These are phyloP conservation scores for Spizella passerina DNA, from an alignment of 2,797 vertebrate species.

Conservation along the genomic window DNA sequence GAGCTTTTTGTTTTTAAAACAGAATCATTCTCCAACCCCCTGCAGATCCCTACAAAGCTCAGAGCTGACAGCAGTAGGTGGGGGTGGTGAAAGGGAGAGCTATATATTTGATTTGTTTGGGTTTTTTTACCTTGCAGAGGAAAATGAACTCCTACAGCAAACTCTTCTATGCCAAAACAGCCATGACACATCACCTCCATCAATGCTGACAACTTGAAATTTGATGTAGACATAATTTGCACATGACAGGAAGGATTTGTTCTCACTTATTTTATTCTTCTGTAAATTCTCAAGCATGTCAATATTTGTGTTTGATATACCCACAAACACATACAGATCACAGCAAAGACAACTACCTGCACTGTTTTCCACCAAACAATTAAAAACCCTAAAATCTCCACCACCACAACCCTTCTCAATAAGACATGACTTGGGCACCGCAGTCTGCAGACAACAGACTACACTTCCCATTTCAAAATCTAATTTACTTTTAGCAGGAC, in stretches of 20 bases:
- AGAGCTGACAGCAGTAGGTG: conserved; percentile 56
- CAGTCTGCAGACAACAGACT: not conserved
- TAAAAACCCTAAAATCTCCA: not conserved
- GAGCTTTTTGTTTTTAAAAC: conserved; percentile 70
- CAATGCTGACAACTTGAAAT: conserved; percentile 32
- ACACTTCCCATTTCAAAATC: not conserved
- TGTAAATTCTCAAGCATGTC: not conserved
- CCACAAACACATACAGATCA: not conserved
- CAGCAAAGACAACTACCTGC: not conserved
- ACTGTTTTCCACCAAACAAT: not conserved
- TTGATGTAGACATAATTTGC: conserved; percentile 14
- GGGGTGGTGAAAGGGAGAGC: conserved; percentile 54
- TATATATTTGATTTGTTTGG: conserved; percentile 53
- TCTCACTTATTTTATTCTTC: not conserved
- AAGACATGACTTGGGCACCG: not conserved
- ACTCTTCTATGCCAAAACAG: conserved; percentile 1
- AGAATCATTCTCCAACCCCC: conserved; percentile 58
- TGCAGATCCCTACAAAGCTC: conserved; percentile 57
- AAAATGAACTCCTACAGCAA: conserved; percentile 39
- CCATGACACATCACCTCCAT: conserved; percentile 22
- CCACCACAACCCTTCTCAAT: not conserved
- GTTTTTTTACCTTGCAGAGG: conserved; percentile 29
- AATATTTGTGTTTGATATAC: conserved; percentile 6
- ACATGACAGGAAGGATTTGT: not conserved
- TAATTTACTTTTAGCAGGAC: conserved; percentile 26